Percentiles rank a stretch among this genome's conserved stretches.
Evolutionary conservation across 2,888 invertebrate genomes (phyloP).

Genomic region (Pomacea canaliculata): DNA sequence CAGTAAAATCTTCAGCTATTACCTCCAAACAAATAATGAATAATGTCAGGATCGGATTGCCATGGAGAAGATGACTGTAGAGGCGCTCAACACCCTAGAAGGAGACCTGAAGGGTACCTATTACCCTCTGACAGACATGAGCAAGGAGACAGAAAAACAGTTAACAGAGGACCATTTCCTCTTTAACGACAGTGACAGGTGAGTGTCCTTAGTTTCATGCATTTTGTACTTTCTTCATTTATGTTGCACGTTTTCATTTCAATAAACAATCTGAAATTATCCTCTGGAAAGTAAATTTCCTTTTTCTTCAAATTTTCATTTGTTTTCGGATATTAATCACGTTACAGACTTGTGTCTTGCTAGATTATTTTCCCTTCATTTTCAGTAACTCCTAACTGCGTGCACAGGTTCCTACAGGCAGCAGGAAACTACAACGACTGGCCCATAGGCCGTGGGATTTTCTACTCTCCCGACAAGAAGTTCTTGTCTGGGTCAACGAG

Average conservation of each 20-base stretch:
- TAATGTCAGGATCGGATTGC: slow-evolving; percentile 47
- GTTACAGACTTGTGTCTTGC: too few relatives aligned
- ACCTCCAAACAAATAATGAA: too few relatives aligned
- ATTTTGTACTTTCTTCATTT: slow-evolving; percentile 1
- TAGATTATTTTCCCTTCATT: too few relatives aligned
- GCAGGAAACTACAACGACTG: slow-evolving; percentile 79
- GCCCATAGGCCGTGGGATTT: slow-evolving; percentile 94
- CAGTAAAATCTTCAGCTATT: too few relatives aligned
- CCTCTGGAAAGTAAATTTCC: too few relatives aligned
- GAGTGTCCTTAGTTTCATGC: background rate
- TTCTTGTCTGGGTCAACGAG: slow-evolving; percentile 92
- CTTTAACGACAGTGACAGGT: slow-evolving; percentile 48
- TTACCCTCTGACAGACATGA: slow-evolving; percentile 64
- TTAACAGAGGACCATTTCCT: slow-evolving; percentile 60
- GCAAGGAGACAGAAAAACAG: slow-evolving; percentile 49
- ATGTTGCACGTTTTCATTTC: too few relatives aligned
- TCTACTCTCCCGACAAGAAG: slow-evolving; percentile 82
- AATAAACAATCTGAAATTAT: too few relatives aligned
- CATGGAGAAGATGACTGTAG: slow-evolving; percentile 47
- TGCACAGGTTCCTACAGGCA: slow-evolving; percentile 46
- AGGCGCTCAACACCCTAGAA: slow-evolving; percentile 45
- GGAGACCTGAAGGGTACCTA: slow-evolving; percentile 65
- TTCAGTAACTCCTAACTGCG: too few relatives aligned
- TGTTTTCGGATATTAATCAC: too few relatives aligned
- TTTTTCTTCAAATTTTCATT: too few relatives aligned